These are phyloP conservation scores for Lithophane socia DNA, from an alignment of 2,888 invertebrate genomes.

Conservation along the genomic window DNA sequence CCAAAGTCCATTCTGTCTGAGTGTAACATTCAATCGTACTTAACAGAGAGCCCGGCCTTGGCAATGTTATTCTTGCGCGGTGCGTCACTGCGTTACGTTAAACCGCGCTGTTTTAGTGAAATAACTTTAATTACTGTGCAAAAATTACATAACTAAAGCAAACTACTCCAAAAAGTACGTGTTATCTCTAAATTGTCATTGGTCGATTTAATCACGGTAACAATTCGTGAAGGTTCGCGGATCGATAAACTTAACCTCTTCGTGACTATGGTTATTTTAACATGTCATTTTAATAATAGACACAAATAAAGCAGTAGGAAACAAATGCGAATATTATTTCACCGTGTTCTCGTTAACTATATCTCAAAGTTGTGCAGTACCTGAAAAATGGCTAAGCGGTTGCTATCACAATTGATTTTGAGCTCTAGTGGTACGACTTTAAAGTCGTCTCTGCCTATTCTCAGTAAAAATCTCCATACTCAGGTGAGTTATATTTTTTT, in stretches of 20 bases:
- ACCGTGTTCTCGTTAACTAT: neutral
- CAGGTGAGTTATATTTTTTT: conserved; percentile 43
- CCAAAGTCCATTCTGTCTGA: conserved; percentile 37
- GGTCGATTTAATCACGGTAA: conserved; percentile 1
- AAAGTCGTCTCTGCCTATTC: conserved; percentile 32
- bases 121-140: conserved; percentile 35
- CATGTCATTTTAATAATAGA: neutral
- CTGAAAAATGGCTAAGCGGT: conserved; percentile 45
- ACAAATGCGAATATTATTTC: conserved; percentile 1
- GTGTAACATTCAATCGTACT: conserved; percentile 23
- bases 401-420: conserved; percentile 29
- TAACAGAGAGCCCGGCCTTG: conserved; percentile 47
- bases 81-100: conserved; percentile 54
- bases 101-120: conserved; percentile 34
- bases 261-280: conserved; percentile 16
- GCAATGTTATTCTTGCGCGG: conserved; percentile 56
- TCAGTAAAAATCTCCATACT: conserved; percentile 45
- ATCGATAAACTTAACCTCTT: conserved; percentile 52
- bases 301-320: conserved; percentile 4
- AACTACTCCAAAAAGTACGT: conserved; percentile 4
- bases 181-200: conserved; percentile 11
- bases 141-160: conserved; percentile 12
- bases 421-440: conserved; percentile 23
- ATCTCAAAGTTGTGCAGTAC: conserved; percentile 1
- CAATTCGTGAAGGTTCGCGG: conserved; percentile 24